A percentile compares a stretch with the other conserved stretches of the same genome.
phyloP scores from a whole-genome alignment of 2,113 vertebrate genomes.

The Sceloporus undulatus region DNA sequence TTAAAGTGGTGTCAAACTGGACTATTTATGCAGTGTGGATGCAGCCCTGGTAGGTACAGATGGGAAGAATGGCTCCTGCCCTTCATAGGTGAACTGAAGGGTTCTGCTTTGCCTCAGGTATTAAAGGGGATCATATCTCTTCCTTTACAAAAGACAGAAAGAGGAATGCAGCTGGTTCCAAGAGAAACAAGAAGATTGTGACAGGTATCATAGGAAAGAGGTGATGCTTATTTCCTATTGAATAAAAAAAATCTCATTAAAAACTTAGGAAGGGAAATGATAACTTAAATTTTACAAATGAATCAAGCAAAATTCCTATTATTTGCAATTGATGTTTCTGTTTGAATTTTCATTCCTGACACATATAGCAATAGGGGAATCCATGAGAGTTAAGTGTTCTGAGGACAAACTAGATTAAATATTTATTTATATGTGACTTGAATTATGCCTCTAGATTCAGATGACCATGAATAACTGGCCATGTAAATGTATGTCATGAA shows the following conservation, averaged over 20 bases:
- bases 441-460: background rate
- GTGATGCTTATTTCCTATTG: background rate
- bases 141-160: background rate
- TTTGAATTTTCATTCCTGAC: slow-evolving; percentile 5
- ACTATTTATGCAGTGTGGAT: background rate
- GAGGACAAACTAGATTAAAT: slow-evolving; percentile 17
- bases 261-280: background rate
- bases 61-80: background rate
- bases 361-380: background rate
- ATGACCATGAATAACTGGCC: slow-evolving; percentile 29
- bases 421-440: slow-evolving; percentile 18
- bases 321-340: background rate
- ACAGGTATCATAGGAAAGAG: background rate
- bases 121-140: background rate
- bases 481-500: slow-evolving; percentile 22
- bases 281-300: background rate
- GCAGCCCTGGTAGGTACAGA: background rate
- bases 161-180: background rate
- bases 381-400: background rate
- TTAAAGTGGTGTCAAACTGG: too few relatives aligned
- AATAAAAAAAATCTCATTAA: background rate
- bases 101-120: background rate
- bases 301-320: slow-evolving; percentile 2
- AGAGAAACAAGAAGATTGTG: background rate
- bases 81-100: background rate